Base-by-base conservation (phyloP, 2,797 vertebrate species). In the Brachyrhaphis roseni region DNA sequence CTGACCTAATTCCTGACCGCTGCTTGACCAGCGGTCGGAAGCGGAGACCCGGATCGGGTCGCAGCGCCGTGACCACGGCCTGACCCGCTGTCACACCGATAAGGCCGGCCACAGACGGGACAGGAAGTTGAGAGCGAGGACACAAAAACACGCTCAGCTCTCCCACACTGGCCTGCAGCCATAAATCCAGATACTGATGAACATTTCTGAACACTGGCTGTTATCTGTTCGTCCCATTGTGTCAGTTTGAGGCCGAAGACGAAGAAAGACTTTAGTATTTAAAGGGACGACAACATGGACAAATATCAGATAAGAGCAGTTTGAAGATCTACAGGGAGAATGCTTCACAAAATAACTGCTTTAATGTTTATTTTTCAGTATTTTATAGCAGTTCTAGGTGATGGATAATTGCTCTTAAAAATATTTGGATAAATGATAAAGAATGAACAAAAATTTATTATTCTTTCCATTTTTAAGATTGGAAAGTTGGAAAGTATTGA, bases 111-210 rank as follows among this genome's bases (percentile, higher is more conserved):
- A 86, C 89, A 94, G 89, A 94, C 92, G 73, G 94, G 90, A 94
- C 94, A 95, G 95, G 95, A 96, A 95, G 94, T 92, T 93, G 91
- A 94, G 72, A 71, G 75, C 74, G 90, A 74, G 90, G 91, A 89
- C 72, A 81, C 73, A 73, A 74, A 81, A 77, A 84, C 75, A 81
- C 51, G 62, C 62, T 76, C 3, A 77, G 80, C 77, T 76, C 85
- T 83, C 83, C 34, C 85, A 91, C 85, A 83, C 66, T 82, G 82
- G 66, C 78, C 81, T 66, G 31, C 34, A 83, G 78, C 86, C 87
- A 87, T 90, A 92, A 91, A 91, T 90, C 87, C 3, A 83, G 84
- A 84, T 87, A 82, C 75, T 55, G 72, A 84, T 64, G 43, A 75
- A 53, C 72, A 53, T 28, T 57, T 73, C 74, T 5, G 12, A 59